Percentiles rank a stretch among this genome's conserved stretches.
Conservation (phyloP, 2,113 vertebrate species). For the Pterophyllum scalare region DNA sequence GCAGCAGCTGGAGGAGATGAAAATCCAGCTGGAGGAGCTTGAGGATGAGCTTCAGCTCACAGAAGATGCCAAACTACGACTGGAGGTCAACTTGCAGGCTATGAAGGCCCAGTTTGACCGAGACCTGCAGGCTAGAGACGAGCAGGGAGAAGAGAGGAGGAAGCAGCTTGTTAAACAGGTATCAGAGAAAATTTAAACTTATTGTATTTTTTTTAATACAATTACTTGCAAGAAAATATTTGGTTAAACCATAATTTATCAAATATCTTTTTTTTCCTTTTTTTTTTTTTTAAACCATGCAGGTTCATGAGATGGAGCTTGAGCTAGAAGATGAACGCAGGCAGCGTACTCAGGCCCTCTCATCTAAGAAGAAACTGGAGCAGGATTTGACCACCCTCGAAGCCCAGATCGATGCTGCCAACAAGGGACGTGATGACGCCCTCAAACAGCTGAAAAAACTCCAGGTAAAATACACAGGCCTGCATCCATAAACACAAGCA, state of each 20-base stretch:
- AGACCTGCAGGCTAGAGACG: constrained; percentile 92
- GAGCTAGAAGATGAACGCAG: constrained; percentile 94
- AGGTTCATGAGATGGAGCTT: constrained; percentile 94
- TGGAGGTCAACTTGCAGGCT: constrained; percentile 99
- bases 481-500: neutral
- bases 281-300: neutral
- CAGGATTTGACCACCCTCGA: constrained; percentile 91
- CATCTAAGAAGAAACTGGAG: constrained; percentile 93
- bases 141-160: constrained; percentile 95
- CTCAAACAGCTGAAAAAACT: constrained; percentile 93
- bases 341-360: constrained; percentile 87
- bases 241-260: neutral
- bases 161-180: constrained; percentile 96
- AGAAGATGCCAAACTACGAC: constrained; percentile 94
- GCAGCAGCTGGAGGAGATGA: constrained; percentile 98
- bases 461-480: constrained; percentile 81
- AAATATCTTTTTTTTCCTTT: no score
- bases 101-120: constrained; percentile 96
- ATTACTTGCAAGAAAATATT: neutral
- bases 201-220: neutral
- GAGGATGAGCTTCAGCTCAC: constrained; percentile 98
- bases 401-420: constrained; percentile 88
- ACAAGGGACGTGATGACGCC: constrained; percentile 93
- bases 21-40: constrained; percentile 93
- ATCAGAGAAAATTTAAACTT: neutral